Evolutionary conservation across 2,797 vertebrate genomes (phyloP), one percentile per base, ranked within the genome.

Genomic region (Sebastolobus altivelis): DNA sequence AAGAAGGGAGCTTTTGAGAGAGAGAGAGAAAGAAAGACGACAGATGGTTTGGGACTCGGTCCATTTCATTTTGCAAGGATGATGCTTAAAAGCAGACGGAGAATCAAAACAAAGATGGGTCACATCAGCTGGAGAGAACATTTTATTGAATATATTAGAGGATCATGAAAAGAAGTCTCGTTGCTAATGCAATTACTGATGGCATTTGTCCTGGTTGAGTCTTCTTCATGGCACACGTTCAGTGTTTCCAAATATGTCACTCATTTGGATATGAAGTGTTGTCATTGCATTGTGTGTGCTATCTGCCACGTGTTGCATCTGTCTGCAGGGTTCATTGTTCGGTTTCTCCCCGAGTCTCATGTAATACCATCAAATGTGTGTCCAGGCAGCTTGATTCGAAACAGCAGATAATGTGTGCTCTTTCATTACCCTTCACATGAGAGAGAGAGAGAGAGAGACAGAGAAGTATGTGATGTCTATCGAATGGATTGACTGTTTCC

Each of bases 401-500:
- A 59, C 77, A 81, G 75, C 75, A 83, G 81, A 88, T 84, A 71
- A 74, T 77, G 54, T 49, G 62, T 49, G 62, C 55, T 58, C 71
- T 79, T 87, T 90, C 29, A 84, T 88, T 84, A 78, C 40, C 65
- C 81, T 77, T 75, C 72, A 83, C 61, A 65, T 74, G 60, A 79
- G 65, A 76, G 59, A 69, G 16, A 70, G 20, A 69, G 40, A 66
- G 33, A 65, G 25, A 56, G 7, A 79, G 37, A 14, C 12, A 60
- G 54, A 78, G 37, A 72, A 74, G 60, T 75, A 65, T 85, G 70
- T 81, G 81, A 89, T 86, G 84, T 76, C 75, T 87, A 74, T 90
- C 86, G 83, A 84, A 86, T 65, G 74, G 72, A 93, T 79, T 46
- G 78, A 84, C 84, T 79, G 65, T 88, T 91, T 89, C 88, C 87